Base-by-base conservation (phyloP, 2,113 vertebrate genomes). In the Engraulis encrasicolus region DNA sequence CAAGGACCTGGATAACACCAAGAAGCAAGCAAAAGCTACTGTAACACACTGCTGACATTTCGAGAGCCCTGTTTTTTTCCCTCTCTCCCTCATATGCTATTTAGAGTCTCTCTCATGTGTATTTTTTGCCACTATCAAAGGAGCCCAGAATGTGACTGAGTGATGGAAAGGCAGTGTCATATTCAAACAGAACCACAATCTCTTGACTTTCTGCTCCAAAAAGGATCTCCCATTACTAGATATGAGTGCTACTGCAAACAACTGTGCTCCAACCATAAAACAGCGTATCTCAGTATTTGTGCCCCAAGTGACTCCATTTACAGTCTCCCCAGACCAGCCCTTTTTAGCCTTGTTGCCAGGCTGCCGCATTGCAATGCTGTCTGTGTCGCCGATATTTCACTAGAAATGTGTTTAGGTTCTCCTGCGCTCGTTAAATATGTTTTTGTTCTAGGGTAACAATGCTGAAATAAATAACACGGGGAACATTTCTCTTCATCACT, bases 61-160 rank as follows among this genome's bases (percentile, higher is more conserved):
- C 81, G 78, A 88, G 84, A 85, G 78, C 66, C 78, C 78, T 15
- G 61, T 77, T 84, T 66, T 31, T 40, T 86, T 86, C n/a, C 82
- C 81, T 54, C 37, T 45, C 50, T 61, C 15, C 80, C 77, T 86
- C 82, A 52, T 81, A 78, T 85, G 86, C 87, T 90, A 85, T 88
- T 90, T 87, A 88, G 88, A 87, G 77, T 83, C 82, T 40, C 27
- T 37, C 6, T 77, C 82, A 83, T 85, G 83, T 54, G 18, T 84
- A 88, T n/a, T 84, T 87, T 83, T 89, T 87, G 82, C 87, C 81
- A 54, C 31, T 66, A 90, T 90, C 83, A 90, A 88, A 90, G 86
- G 86, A 71, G 36, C 82, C 86, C 85, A 27, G 54, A 80, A 71
- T 77, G 78, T 84, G 85, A 85, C 79, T 81, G 78, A 84, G 82